Evolutionary conservation across 2,888 invertebrate species (phyloP).

Genomic region (Ptychoptera albimana): DNA sequence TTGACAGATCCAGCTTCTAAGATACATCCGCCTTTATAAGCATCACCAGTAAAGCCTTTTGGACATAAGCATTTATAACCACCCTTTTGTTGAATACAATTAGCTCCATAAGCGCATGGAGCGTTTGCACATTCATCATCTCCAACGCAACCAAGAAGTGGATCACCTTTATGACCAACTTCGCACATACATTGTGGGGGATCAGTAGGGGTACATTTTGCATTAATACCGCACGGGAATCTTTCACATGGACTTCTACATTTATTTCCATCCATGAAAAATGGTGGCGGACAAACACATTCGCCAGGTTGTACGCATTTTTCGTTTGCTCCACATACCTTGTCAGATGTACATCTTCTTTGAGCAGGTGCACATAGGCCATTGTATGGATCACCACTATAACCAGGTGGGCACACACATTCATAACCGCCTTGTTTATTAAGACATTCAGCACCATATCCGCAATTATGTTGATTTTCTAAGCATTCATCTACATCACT

Average conservation of each 20-base stretch:
- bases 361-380: conserved; percentile 71
- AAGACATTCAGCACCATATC: conserved; percentile 73
- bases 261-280: conserved; percentile 68
- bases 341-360: conserved; percentile 64
- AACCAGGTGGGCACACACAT: conserved; percentile 68
- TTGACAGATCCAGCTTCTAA: conserved; percentile 36
- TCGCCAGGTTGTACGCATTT: conserved; percentile 84
- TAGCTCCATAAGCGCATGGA: conserved; percentile 77
- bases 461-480: conserved; percentile 60
- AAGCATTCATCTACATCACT: conserved; percentile 72
- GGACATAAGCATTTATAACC: conserved; percentile 77
- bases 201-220: conserved; percentile 76
- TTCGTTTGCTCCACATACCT: conserved; percentile 73
- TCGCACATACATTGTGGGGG: conserved; percentile 82
- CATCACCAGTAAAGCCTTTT: conserved; percentile 66
- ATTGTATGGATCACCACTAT: conserved; percentile 65
- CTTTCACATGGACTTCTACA: conserved; percentile 89
- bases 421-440: conserved; percentile 63
- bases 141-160: conserved; percentile 67
- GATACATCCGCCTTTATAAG: conserved; percentile 70
- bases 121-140: conserved; percentile 72
- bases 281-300: conserved; percentile 83
- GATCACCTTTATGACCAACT: conserved; percentile 73
- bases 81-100: conserved; percentile 74
- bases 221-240: conserved; percentile 77